Conservation (phyloP, 2,888 invertebrate genomes). For the Dione juno region DNA sequence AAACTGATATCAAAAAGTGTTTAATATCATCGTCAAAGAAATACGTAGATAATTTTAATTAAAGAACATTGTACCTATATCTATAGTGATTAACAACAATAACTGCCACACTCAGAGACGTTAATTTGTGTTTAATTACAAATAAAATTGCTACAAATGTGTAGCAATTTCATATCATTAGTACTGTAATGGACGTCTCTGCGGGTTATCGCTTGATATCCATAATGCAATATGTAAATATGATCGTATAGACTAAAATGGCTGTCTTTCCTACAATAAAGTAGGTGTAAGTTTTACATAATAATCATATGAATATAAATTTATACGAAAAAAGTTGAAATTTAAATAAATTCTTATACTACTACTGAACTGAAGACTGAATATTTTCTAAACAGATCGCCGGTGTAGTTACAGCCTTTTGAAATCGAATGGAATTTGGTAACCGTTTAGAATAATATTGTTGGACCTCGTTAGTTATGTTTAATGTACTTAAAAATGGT, state of each 20-base stretch:
- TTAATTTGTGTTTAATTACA: background rate
- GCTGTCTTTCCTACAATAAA: constrained; percentile 37
- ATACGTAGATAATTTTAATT: background rate
- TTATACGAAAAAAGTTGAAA: constrained; percentile 24
- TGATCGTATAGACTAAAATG: constrained; percentile 39
- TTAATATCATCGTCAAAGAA: background rate
- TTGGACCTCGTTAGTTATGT: background rate
- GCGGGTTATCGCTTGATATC: no score
- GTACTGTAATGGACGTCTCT: background rate
- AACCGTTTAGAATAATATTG: background rate
- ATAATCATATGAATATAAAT: constrained; percentile 25
- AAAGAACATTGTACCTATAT: no score
- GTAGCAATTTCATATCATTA: background rate
- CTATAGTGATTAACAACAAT: background rate
- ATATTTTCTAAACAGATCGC: constrained; percentile 28
- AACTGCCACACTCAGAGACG: background rate
- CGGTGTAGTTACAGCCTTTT: constrained; percentile 12
- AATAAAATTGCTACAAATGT: background rate
- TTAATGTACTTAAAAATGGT: constrained; percentile 4
- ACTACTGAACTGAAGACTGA: constrained; percentile 29
- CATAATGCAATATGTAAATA: constrained; percentile 15
- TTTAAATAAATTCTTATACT: constrained; percentile 23
- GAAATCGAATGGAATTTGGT: constrained; percentile 2
- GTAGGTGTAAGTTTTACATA: constrained; percentile 26
- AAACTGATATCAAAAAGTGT: background rate